Evolutionary conservation across 2,113 vertebrate genomes (phyloP).

Genomic region (Channa argus): DNA sequence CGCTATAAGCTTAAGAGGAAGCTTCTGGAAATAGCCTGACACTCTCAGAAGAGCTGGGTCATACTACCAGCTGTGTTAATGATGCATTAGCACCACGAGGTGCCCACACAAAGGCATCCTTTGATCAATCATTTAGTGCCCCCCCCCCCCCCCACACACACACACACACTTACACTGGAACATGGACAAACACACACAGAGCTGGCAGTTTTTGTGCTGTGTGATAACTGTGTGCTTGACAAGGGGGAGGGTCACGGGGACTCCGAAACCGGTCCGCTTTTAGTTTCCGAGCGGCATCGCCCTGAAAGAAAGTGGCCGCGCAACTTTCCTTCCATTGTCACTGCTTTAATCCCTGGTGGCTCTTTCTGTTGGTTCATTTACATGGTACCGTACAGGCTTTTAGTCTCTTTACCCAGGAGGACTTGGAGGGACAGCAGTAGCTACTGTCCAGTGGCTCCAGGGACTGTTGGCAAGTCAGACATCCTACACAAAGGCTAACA

Average conservation of each 20-base stretch:
- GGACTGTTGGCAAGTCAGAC: constrained; percentile 1
- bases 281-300: neutral
- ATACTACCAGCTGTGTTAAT: constrained; percentile 69
- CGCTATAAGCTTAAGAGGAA: constrained; percentile 65
- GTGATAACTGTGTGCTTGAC: constrained; percentile 32
- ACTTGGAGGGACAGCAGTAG: neutral
- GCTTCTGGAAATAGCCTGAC: constrained; percentile 63
- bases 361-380: neutral
- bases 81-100: constrained; percentile 71
- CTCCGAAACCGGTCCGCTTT: constrained; percentile 29
- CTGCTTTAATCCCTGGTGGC: neutral
- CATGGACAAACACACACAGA: constrained; percentile 9
- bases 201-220: constrained; percentile 31
- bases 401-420: neutral
- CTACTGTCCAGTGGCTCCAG: neutral
- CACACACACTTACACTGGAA: constrained; percentile 40
- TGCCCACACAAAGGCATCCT: constrained; percentile 69
- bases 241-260: constrained; percentile 44
- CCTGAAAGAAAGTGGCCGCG: constrained; percentile 1
- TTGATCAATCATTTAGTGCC: constrained; percentile 71
- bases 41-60: constrained; percentile 60
- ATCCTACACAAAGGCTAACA: neutral
- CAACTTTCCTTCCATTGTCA: neutral
- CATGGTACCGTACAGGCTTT: neutral
- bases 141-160: constrained; percentile 14